Evolutionary conservation across 2,888 invertebrate genomes (phyloP).

Genomic region (Rhaphigaster nebulosa): DNA sequence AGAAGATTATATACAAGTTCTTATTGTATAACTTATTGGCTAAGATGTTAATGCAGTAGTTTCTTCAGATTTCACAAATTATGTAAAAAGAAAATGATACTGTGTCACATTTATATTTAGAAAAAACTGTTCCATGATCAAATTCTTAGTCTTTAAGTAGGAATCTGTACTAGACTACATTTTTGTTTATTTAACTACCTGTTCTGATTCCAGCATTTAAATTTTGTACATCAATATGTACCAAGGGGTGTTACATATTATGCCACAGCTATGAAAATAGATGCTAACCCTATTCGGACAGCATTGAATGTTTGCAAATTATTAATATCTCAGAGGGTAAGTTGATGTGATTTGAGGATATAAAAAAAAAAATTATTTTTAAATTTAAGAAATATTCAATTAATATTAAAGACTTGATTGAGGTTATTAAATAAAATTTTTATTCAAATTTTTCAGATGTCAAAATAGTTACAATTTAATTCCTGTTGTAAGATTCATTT

Average conservation of each 20-base stretch:
- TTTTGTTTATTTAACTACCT: neutral
- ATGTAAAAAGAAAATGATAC: no score
- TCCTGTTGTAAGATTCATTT: neutral
- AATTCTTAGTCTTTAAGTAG: neutral
- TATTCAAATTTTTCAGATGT: no score
- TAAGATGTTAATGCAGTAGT: no score
- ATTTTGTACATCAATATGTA: constrained; percentile 86
- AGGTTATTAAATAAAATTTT: no score
- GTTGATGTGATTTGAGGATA: constrained; percentile 49
- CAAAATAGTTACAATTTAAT: no score
- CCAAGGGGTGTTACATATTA: constrained; percentile 89
- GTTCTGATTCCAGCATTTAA: constrained; percentile 78
- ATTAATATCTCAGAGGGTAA: constrained; percentile 75
- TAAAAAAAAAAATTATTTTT: neutral
- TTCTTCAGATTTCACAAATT: no score
- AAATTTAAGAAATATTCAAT: no score
- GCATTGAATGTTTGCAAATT: constrained; percentile 94
- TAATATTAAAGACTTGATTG: no score
- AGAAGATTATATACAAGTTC: no score
- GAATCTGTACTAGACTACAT: neutral
- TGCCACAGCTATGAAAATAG: constrained; percentile 91
- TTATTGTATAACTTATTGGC: no score
- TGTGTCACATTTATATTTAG: no score
- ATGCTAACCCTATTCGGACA: constrained; percentile 94
- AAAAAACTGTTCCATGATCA: neutral